Evolutionary conservation across 2,888 invertebrate species (phyloP).

Genomic region (Gerosis bhagava): DNA sequence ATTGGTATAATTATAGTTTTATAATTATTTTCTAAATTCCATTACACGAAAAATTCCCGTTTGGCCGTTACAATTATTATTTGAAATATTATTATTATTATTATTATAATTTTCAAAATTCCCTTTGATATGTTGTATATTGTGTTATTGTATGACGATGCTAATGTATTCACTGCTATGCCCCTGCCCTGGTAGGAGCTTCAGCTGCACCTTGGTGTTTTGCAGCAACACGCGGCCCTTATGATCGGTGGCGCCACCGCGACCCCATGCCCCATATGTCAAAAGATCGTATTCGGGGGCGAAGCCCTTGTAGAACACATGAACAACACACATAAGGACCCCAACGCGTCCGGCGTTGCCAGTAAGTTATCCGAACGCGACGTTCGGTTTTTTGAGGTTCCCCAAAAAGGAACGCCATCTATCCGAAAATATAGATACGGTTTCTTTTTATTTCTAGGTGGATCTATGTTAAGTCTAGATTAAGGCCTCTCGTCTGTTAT

Average conservation of each 20-base stretch:
- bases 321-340: slow-evolving; percentile 97
- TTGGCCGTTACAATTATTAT: slow-evolving; percentile 38
- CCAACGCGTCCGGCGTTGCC: slow-evolving; percentile 93
- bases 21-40: slow-evolving; percentile 29
- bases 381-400: too few relatives aligned
- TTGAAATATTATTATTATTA: slow-evolving; percentile 29
- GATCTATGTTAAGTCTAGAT: slow-evolving; percentile 21
- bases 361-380: slow-evolving; percentile 86
- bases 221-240: slow-evolving; percentile 97
- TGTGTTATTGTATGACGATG: slow-evolving; percentile 51
- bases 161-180: slow-evolving; percentile 76
- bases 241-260: slow-evolving; percentile 96
- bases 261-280: slow-evolving; percentile 96
- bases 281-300: slow-evolving; percentile 96
- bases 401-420: slow-evolving; percentile 44
- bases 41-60: slow-evolving; percentile 39
- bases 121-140: slow-evolving; percentile 45
- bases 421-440: slow-evolving; percentile 34
- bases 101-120: slow-evolving; percentile 48
- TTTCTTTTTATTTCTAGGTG: slow-evolving; percentile 38
- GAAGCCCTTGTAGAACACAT: slow-evolving; percentile 97
- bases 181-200: slow-evolving; percentile 86
- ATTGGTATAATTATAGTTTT: slow-evolving; percentile 87
- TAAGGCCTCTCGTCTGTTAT: slow-evolving; percentile 41
- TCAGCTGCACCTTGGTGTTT: slow-evolving; percentile 96